These are phyloP conservation scores for Cromileptes altivelis DNA, from an alignment of 2,113 vertebrate species.

Conservation along the genomic window DNA sequence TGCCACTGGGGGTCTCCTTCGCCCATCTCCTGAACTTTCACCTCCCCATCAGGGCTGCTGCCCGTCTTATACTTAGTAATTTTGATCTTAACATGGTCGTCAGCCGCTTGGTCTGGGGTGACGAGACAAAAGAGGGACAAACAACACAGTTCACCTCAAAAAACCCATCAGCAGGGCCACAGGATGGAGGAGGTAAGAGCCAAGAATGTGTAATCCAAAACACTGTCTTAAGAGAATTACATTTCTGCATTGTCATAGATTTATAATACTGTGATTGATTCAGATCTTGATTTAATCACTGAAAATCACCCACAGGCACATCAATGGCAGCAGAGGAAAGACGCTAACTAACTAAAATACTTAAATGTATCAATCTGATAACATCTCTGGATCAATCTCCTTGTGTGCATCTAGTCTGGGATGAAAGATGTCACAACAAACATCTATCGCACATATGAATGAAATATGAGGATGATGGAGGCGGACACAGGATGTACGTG, in stretches of 20 bases:
- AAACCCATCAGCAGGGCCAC: conserved; percentile 52
- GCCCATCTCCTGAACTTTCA: conserved; percentile 91
- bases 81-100: conserved; percentile 92
- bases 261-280: conserved; percentile 21
- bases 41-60: conserved; percentile 87
- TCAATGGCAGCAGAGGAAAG: conserved; percentile 47
- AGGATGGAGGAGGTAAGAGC: conserved; percentile 56
- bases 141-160: conserved; percentile 78
- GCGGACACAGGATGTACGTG: conserved; percentile 26
- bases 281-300: background rate
- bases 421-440: conserved; percentile 39
- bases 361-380: conserved; percentile 16
- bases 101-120: conserved; percentile 87
- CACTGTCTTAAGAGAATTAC: conserved; percentile 7
- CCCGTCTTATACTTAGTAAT: conserved; percentile 91
- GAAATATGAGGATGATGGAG: conserved; percentile 45
- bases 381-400: conserved; percentile 20
- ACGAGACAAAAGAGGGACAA: conserved; percentile 83
- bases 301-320: conserved; percentile 26
- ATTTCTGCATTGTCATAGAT: conserved; percentile 12
- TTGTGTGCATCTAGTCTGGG: conserved; percentile 32
- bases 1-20: conserved; percentile 92
- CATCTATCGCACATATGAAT: conserved; percentile 32
- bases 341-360: conserved; percentile 11
- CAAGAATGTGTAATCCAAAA: conserved; percentile 25